phyloP scores from a whole-genome alignment of 2,888 invertebrate species.

The Podabrus alpinus region DNA sequence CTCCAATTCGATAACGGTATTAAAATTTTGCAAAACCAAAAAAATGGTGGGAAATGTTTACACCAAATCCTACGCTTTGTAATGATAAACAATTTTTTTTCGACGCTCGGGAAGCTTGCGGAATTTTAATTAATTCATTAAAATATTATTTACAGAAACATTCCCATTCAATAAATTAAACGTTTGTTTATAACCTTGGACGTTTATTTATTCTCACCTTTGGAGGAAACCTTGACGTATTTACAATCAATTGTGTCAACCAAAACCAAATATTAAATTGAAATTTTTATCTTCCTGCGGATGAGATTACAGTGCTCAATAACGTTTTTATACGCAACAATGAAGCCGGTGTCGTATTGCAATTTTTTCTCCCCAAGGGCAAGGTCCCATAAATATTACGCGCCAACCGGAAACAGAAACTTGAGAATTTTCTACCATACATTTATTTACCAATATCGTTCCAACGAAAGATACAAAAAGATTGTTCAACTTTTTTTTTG shows the following conservation, averaged over 20 bases:
- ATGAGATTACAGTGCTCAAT: background rate
- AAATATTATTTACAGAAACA: background rate
- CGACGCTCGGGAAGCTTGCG: background rate
- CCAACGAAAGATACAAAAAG: background rate
- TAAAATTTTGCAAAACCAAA: background rate
- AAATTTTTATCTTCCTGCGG: background rate
- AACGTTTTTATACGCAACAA: background rate
- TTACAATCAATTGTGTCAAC: background rate
- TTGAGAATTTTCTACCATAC: background rate
- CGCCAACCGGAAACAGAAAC: background rate
- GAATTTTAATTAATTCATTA: constrained; percentile 1
- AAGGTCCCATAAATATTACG: background rate
- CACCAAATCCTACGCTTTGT: background rate
- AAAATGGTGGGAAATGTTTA: background rate
- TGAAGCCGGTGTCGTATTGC: background rate
- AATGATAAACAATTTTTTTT: background rate
- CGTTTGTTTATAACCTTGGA: background rate
- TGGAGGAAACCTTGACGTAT: background rate
- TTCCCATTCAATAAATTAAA: constrained; percentile 1
- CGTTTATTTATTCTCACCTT: constrained; percentile 1
- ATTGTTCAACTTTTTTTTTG: background rate
- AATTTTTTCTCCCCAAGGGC: background rate
- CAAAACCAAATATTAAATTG: background rate
- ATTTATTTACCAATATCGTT: background rate
- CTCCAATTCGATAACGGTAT: background rate